Percentiles rank a stretch among this genome's conserved stretches.
Evolutionary conservation across 2,113 vertebrate species (phyloP).

Genomic region (Stigmatopora argus): DNA sequence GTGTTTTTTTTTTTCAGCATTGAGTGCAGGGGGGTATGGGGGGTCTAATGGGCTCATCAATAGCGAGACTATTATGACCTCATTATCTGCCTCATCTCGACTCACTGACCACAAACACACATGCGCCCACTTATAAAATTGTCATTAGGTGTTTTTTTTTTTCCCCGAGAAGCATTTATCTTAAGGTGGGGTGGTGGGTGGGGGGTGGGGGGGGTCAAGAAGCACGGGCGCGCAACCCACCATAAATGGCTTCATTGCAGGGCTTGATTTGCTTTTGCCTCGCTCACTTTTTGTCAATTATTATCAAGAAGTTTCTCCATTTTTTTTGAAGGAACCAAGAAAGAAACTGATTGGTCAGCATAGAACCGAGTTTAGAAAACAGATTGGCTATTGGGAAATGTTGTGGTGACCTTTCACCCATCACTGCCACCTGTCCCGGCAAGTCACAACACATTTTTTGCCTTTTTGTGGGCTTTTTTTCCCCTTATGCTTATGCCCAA

Average conservation of each 20-base stretch:
- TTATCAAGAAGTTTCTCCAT: background rate
- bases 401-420: background rate
- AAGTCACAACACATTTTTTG: background rate
- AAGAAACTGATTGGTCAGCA: background rate
- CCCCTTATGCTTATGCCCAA: no score
- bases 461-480: background rate
- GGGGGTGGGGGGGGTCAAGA: constrained; percentile 29
- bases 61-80: constrained; percentile 68
- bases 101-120: constrained; percentile 75
- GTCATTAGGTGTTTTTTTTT: constrained; percentile 75
- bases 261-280: background rate
- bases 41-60: constrained; percentile 70
- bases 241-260: background rate
- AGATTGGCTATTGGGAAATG: background rate
- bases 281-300: background rate
- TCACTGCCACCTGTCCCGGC: background rate
- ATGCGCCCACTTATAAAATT: constrained; percentile 76
- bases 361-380: background rate
- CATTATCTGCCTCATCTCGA: constrained; percentile 76
- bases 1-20: constrained; percentile 22
- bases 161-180: constrained; percentile 61
- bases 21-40: constrained; percentile 13
- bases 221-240: background rate
- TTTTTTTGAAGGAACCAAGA: background rate
- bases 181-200: constrained; percentile 48